phyloP scores from a whole-genome alignment of 1,140 invertebrate genomes.

The Phortica variegata region DNA sequence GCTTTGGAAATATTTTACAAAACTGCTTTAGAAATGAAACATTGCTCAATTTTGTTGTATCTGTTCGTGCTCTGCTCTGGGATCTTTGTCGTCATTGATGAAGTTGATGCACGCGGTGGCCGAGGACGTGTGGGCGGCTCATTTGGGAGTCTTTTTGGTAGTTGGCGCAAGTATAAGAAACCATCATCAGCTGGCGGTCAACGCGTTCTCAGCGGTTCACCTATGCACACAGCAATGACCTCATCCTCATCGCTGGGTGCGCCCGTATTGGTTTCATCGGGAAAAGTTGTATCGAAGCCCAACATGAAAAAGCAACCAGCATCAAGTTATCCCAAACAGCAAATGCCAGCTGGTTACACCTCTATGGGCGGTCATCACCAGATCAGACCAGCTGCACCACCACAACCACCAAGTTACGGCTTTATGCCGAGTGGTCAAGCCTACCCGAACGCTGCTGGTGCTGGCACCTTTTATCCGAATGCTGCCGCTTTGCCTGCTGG shows the following conservation, averaged over 20 bases:
- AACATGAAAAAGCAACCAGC: constrained; percentile 29
- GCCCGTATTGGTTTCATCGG: neutral
- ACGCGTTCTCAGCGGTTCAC: constrained; percentile 40
- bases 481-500: constrained; percentile 32
- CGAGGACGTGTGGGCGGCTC: constrained; percentile 46
- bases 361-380: constrained; percentile 11
- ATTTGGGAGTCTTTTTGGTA: constrained; percentile 43
- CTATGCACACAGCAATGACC: constrained; percentile 37
- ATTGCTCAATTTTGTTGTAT: constrained; percentile 15
- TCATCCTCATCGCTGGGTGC: constrained; percentile 28
- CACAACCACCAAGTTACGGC: neutral
- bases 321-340: constrained; percentile 33
- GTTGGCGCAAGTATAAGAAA: constrained; percentile 50
- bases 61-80: constrained; percentile 22
- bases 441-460: no score
- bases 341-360: constrained; percentile 31
- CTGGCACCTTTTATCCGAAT: constrained; percentile 34
- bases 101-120: constrained; percentile 40
- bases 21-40: no score
- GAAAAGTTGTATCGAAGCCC: constrained; percentile 6
- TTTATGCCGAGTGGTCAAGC: neutral
- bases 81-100: constrained; percentile 16
- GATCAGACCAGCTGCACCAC: constrained; percentile 6
- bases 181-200: constrained; percentile 30
- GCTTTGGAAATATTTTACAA: no score